A percentile compares a stretch with the other conserved stretches of the same genome.
phyloP scores from a whole-genome alignment of 64 coral and sea anemone genomes.

The Stichodactyla mertensii region DNA sequence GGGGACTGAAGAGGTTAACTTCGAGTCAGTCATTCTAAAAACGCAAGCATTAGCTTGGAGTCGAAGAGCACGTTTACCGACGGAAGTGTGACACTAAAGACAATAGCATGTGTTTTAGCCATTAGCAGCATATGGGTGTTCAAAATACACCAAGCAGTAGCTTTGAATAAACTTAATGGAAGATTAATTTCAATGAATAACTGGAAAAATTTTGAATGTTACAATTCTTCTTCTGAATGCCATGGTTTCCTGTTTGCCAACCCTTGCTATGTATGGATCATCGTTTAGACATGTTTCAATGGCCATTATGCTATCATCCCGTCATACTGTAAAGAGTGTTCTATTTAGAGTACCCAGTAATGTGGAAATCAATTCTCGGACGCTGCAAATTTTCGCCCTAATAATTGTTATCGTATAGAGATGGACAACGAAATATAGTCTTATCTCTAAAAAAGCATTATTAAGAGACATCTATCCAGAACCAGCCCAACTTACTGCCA shows the following conservation, averaged over 20 bases:
- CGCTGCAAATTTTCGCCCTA: background rate
- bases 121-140: conserved; percentile 54
- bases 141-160: conserved; percentile 36
- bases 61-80: conserved; percentile 38
- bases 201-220: conserved; percentile 62
- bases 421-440: conserved; percentile 25
- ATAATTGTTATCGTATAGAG: background rate
- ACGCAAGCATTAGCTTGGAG: conserved; percentile 26
- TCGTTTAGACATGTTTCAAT: conserved; percentile 83
- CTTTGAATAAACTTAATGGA: conserved; percentile 82
- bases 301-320: conserved; percentile 76
- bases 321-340: conserved; percentile 76
- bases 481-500: background rate
- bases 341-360: conserved; percentile 73
- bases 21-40: conserved; percentile 4
- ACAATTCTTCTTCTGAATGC: conserved; percentile 76
- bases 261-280: conserved; percentile 39
- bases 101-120: conserved; percentile 59
- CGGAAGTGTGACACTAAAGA: conserved; percentile 85
- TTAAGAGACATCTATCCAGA: conserved; percentile 29
- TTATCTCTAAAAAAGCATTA: conserved; percentile 63
- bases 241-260: conserved; percentile 95
- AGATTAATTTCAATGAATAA: conserved; percentile 86
- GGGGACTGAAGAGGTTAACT: conserved; percentile 33
- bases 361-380: conserved; percentile 70